Percentiles rank a stretch among this genome's conserved stretches.
Conservation (phyloP, 2,113 vertebrate genomes). For the Engystomops pustulosus region DNA sequence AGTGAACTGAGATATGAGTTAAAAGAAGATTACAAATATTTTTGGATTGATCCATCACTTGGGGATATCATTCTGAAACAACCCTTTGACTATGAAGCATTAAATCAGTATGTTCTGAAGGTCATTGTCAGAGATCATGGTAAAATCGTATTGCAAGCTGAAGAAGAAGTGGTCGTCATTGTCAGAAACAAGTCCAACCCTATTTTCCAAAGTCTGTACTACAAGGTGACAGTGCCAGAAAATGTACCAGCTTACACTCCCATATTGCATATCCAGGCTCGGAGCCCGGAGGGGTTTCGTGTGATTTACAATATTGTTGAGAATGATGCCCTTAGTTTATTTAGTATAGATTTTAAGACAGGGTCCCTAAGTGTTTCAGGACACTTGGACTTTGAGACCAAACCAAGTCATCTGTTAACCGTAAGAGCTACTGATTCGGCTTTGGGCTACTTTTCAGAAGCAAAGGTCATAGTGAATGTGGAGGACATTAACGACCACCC, state of each 20-base stretch:
- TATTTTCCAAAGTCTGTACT: constrained; percentile 89
- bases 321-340: constrained; percentile 82
- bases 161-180: constrained; percentile 83
- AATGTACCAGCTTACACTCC: constrained; percentile 87
- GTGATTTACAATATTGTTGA: constrained; percentile 94
- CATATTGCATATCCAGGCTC: constrained; percentile 92
- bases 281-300: constrained; percentile 91
- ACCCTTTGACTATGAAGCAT: constrained; percentile 88
- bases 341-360: constrained; percentile 92
- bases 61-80: constrained; percentile 91
- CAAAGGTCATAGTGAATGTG: constrained; percentile 87
- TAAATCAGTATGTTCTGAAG: constrained; percentile 87
- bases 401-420: constrained; percentile 80
- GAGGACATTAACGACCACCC: constrained; percentile 93
- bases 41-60: constrained; percentile 87
- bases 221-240: constrained; percentile 90
- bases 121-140: constrained; percentile 87
- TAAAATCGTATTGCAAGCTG: constrained; percentile 73
- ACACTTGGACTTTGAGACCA: constrained; percentile 88
- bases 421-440: constrained; percentile 91
- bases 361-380: constrained; percentile 87
- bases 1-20: constrained; percentile 82
- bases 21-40: constrained; percentile 86
- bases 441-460: constrained; percentile 87
- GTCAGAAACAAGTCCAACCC: constrained; percentile 93